phyloP scores from a whole-genome alignment of 2,797 vertebrate genomes.

The Phataginus tricuspis region DNA sequence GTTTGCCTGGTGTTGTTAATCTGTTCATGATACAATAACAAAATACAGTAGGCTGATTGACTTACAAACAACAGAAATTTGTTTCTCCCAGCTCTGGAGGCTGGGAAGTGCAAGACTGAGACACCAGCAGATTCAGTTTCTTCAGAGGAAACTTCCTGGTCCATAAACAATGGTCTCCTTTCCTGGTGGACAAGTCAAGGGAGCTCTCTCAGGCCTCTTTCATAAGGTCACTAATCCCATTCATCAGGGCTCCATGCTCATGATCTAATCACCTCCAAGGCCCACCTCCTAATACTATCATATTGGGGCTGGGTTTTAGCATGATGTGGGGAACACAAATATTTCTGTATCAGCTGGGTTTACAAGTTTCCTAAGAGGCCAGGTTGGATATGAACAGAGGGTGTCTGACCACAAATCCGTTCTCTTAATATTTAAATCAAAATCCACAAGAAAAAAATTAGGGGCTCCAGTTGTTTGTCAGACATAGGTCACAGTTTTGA shows the following conservation, averaged over 20 bases:
- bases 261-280: neutral
- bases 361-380: neutral
- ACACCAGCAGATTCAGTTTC: neutral
- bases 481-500: neutral
- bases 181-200: neutral
- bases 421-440: neutral
- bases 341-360: neutral
- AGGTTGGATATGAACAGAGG: neutral
- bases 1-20: neutral
- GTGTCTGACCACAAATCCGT: neutral
- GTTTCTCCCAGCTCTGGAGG: neutral
- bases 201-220: neutral
- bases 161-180: neutral
- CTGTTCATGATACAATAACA: neutral
- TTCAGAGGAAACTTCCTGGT: neutral
- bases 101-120: neutral
- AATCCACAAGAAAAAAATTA: neutral
- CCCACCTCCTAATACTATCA: neutral
- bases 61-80: neutral
- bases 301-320: neutral
- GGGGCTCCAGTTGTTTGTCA: neutral
- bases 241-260: neutral
- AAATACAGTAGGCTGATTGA: neutral
- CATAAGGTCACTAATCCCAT: neutral
- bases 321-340: neutral